Base-by-base conservation (phyloP, 2,888 invertebrate species). In the Yponomeuta sedellus region DNA sequence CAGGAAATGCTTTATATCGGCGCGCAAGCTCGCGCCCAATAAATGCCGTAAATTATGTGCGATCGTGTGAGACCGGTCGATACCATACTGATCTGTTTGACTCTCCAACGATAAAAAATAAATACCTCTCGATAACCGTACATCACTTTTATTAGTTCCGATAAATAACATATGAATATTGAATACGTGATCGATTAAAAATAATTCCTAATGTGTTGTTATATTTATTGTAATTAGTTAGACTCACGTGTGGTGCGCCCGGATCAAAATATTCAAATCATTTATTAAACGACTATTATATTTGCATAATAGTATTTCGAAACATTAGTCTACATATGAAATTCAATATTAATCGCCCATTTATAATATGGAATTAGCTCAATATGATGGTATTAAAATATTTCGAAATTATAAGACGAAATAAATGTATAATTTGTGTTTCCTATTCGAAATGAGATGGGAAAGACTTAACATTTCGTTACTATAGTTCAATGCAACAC, bases 211-310 rank as follows among this genome's bases (percentile, higher is more conserved):
- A 87, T 85, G 84, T 81, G 80, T 77, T 83, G 83, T 85, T 81
- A 83, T 89, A 88, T 89, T 89, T 90, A 90, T 90, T 89, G 83
- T 89, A 90, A 90, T 88, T 88, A 88, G 70, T 64, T 69, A 65
- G 69, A 12, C 64, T 64, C 76, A 75, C 79, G 84, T 82, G 86
- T 79, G 82, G 82, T 80, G 80, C 79, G 78, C 78, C 79, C 81
- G 44, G 44, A 85, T 87, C 84, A 82, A 81, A 65, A 81, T 79
- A 75, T 78, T 82, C 82, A 82, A 86, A 88, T 83, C 82, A 85
- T 85, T 84, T 88, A 88, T 88, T 88, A 88, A 81, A 81, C 88
- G 87, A 85, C 82, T 86, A 88, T 89, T 80, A 82, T 88, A 90
- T 90, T 90, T 88, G 88, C 88, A 90, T 90, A 90, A 90, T 86